Percentiles rank a stretch among this genome's conserved stretches.
phyloP scores from a whole-genome alignment of 2,113 vertebrate genomes.

The Etheostoma spectabile region DNA sequence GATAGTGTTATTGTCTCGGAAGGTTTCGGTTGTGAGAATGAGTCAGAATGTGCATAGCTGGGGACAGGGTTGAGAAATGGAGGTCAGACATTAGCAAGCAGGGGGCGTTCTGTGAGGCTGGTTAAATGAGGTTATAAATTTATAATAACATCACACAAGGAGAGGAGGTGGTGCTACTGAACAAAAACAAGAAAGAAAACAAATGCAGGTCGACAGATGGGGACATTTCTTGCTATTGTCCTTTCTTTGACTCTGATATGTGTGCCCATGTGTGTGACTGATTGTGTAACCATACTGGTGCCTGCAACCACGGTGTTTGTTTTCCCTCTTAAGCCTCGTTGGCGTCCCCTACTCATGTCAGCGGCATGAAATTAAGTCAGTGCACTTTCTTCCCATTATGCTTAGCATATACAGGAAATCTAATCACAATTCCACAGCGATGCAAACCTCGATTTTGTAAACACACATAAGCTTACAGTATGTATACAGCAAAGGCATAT shows the following conservation, averaged over 20 bases:
- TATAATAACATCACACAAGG: constrained; percentile 29
- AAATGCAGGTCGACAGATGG: constrained; percentile 40
- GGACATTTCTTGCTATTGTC: neutral
- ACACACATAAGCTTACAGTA: constrained; percentile 57
- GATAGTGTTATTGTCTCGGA: constrained; percentile 38
- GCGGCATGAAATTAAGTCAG: constrained; percentile 55
- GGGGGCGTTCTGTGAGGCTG: constrained; percentile 20
- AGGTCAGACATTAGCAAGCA: constrained; percentile 35
- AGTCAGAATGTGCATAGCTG: constrained; percentile 4
- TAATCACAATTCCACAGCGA: constrained; percentile 66
- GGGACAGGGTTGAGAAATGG: constrained; percentile 17
- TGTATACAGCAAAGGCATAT: constrained; percentile 42
- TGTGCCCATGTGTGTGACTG: neutral
- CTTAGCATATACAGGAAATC: constrained; percentile 74
- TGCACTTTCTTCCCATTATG: constrained; percentile 59
- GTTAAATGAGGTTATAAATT: constrained; percentile 55
- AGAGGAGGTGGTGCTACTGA: neutral
- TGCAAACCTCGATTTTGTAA: constrained; percentile 60
- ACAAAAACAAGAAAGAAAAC: constrained; percentile 31
- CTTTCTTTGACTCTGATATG: constrained; percentile 25
- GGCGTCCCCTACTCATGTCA: constrained; percentile 31
- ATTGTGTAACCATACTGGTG: neutral
- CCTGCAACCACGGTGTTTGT: constrained; percentile 51
- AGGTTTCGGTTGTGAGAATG: constrained; percentile 17
- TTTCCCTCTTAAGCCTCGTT: constrained; percentile 42